A percentile compares a stretch with the other conserved stretches of the same genome.
phyloP scores from a whole-genome alignment of 2,797 vertebrate species.

The Poecilia gillii region DNA sequence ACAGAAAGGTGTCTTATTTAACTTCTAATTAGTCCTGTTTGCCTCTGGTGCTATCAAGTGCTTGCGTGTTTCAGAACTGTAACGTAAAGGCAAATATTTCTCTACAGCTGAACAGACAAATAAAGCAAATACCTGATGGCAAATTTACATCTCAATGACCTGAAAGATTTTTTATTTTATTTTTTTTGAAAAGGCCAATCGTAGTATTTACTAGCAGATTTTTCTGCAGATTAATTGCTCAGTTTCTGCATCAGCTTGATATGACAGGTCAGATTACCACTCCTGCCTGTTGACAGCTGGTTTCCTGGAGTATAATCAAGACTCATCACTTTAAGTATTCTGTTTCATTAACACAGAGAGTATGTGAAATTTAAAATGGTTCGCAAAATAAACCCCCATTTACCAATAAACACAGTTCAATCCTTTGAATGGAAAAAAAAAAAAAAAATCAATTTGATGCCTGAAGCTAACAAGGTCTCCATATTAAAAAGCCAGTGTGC shows the following conservation, averaged over 20 bases:
- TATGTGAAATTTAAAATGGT: constrained; percentile 24
- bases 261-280: constrained; percentile 56
- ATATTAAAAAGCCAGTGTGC: constrained; percentile 58
- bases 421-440: constrained; percentile 56
- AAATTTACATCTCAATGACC: constrained; percentile 45
- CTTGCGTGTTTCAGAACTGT: constrained; percentile 12
- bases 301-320: constrained; percentile 60
- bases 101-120: constrained; percentile 12
- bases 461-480: constrained; percentile 56
- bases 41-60: not conserved
- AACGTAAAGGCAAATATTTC: constrained; percentile 23
- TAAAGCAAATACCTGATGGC: constrained; percentile 9
- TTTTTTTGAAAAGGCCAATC: constrained; percentile 38
- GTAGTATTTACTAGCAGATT: constrained; percentile 44
- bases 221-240: constrained; percentile 40
- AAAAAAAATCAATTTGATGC: constrained; percentile 64
- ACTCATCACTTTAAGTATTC: constrained; percentile 48
- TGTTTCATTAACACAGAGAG: constrained; percentile 50
- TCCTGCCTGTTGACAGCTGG: constrained; percentile 60
- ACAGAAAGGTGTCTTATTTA: constrained; percentile 9
- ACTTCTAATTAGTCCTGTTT: not conserved
- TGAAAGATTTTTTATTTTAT: constrained; percentile 13
- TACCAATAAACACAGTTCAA: constrained; percentile 55
- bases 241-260: constrained; percentile 30
- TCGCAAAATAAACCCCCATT: constrained; percentile 54